A percentile compares a stretch with the other conserved stretches of the same genome.
Conservation (phyloP, 1,140 invertebrate species). For the Eurosta solidaginis region DNA sequence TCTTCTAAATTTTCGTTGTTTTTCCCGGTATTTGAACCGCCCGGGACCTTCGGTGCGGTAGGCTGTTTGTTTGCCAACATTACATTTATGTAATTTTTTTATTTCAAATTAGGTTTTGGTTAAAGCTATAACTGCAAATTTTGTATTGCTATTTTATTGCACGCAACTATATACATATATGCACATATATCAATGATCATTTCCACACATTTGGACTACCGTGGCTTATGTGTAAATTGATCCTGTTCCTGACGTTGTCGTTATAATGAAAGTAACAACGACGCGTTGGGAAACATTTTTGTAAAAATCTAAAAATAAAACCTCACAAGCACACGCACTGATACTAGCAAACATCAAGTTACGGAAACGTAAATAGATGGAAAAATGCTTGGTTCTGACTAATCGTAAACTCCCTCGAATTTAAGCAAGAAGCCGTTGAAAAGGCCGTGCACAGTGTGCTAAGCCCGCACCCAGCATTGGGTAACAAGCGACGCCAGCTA, state of each 20-base stretch:
- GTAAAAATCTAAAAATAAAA: not conserved
- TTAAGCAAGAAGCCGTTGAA: not conserved
- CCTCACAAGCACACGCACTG: not conserved
- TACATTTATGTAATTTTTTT: no score
- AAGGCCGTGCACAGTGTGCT: not conserved
- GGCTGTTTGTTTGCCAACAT: no score
- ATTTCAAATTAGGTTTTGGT: no score
- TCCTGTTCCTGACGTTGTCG: constrained; percentile 3
- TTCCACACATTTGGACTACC: not conserved
- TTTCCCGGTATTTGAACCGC: no score
- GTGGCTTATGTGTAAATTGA: not conserved
- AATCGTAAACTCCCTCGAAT: not conserved
- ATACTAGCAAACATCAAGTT: not conserved
- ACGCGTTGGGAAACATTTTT: not conserved
- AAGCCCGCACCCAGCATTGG: no score
- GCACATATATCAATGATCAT: not conserved
- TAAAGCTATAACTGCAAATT: no score
- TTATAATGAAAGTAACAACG: not conserved
- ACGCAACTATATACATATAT: not conserved
- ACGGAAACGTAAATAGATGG: not conserved
- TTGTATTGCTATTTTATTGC: no score
- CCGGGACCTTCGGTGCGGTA: no score
- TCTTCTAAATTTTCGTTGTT: no score
- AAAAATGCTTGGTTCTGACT: not conserved
- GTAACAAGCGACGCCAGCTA: no score